Evolutionary conservation across 2,888 invertebrate genomes (phyloP).

Genomic region (Chaitophorus viminalis): DNA sequence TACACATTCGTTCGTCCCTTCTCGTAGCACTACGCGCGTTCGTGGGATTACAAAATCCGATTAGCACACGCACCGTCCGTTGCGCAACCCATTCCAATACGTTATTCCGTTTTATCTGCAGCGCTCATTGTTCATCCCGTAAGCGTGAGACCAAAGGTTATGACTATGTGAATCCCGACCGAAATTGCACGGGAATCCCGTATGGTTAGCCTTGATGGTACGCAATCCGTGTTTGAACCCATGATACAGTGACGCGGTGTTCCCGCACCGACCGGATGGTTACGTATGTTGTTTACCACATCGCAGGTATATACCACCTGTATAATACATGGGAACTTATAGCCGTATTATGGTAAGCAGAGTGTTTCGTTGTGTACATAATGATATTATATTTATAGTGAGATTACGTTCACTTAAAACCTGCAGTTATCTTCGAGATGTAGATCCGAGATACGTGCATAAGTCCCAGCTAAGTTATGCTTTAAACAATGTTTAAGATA

Average conservation of each 20-base stretch:
- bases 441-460: too few species aligned
- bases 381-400: too few species aligned
- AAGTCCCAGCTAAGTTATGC: too few species aligned
- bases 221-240: slow-evolving; percentile 2
- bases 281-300: slow-evolving; percentile 28
- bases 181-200: slow-evolving; percentile 55
- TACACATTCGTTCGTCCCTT: too few species aligned
- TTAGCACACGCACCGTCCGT: neutral
- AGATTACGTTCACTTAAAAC: too few species aligned
- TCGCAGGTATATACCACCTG: neutral
- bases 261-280: slow-evolving; percentile 17
- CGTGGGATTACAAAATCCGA: slow-evolving; percentile 29
- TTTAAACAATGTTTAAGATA: too few species aligned
- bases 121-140: slow-evolving; percentile 33
- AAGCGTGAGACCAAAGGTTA: slow-evolving; percentile 49
- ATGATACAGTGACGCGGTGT: neutral
- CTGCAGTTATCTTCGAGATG: too few species aligned
- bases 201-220: slow-evolving; percentile 24
- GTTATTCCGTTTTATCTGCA: slow-evolving; percentile 13
- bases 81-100: slow-evolving; percentile 32
- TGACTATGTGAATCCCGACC: slow-evolving; percentile 52
- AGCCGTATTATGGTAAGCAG: too few species aligned
- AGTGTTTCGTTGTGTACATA: too few species aligned
- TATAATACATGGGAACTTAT: too few species aligned
- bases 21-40: neutral